Conservation (phyloP, 2,113 vertebrate species). For the Saimiri boliviensis region DNA sequence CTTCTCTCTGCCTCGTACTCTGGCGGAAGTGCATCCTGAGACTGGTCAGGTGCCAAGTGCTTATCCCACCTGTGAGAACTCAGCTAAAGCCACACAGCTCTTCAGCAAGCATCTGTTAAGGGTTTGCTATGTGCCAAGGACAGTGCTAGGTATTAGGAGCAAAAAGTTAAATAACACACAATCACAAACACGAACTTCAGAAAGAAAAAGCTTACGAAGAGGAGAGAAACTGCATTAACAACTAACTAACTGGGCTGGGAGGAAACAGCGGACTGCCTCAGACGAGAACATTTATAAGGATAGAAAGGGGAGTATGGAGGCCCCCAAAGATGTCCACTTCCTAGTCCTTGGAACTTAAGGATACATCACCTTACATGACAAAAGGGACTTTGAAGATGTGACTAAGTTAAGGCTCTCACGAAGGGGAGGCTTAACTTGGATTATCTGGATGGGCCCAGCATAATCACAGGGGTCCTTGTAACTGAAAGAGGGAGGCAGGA, state of each 20-base stretch:
- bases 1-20: background rate
- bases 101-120: background rate
- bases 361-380: background rate
- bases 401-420: background rate
- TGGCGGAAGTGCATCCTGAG: background rate
- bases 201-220: background rate
- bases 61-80: background rate
- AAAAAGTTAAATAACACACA: background rate
- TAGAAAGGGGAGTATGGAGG: fast-evolving
- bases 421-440: background rate
- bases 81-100: background rate
- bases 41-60: background rate
- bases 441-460: background rate
- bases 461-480: background rate
- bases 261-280: background rate
- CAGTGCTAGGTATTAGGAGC: background rate
- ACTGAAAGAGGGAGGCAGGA: background rate
- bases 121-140: background rate
- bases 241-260: background rate
- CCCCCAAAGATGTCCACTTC: background rate
- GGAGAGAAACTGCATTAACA: background rate
- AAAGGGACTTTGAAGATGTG: background rate
- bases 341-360: background rate
- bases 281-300: background rate
- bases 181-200: background rate